Base-by-base conservation (phyloP, 2,113 vertebrate genomes). In the Cyprinodon tularosa region DNA sequence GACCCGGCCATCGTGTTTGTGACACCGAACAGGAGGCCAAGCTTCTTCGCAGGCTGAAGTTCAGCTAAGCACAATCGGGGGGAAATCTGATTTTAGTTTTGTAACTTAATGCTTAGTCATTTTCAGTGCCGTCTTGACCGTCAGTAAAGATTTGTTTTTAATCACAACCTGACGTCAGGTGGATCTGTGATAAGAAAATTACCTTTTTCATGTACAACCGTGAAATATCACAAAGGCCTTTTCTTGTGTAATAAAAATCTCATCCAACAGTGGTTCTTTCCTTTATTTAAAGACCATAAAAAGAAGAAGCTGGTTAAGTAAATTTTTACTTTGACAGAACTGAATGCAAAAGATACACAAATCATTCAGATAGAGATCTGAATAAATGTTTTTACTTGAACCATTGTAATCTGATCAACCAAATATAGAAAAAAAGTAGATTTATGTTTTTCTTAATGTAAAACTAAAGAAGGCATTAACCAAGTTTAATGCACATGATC, bases 171-270 rank as follows among this genome's bases (percentile, higher is more conserved):
- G 66, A 44, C 0, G 13, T 44, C 13, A 17, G 69, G 36, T 66
- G 37, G 44, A 15, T 64, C 39, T 62, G 63, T 59, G 22, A 62
- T 36, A 17, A 7, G 0, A 66, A 69, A 45, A 66, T 15, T 36
- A 68, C 53, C 39, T 3, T 63, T 65, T 78, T 71, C 3, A 72
- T 72, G 61, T 82, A 72, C 8, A 80, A 59, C 71, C 53, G 73
- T 72, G 13, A 8, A 57, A 14, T 71, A 72, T 83, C 3, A 68
- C 75, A 81, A 44, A 38, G 44, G 50, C 50, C 40, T 14, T 71
- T 76, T 74, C 53, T 73, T 77, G 72, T 84, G 3, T 70, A 84
- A 83, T 77, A 76, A 80, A 84, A 80, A 59, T 67, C 40, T 74
- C 71, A 57, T 39, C 62, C n/a, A 29, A 47, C 47, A 5, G 50